These are phyloP conservation scores for Cepaea hortensis DNA, from an alignment of 2,888 invertebrate species.

Conservation along the genomic window DNA sequence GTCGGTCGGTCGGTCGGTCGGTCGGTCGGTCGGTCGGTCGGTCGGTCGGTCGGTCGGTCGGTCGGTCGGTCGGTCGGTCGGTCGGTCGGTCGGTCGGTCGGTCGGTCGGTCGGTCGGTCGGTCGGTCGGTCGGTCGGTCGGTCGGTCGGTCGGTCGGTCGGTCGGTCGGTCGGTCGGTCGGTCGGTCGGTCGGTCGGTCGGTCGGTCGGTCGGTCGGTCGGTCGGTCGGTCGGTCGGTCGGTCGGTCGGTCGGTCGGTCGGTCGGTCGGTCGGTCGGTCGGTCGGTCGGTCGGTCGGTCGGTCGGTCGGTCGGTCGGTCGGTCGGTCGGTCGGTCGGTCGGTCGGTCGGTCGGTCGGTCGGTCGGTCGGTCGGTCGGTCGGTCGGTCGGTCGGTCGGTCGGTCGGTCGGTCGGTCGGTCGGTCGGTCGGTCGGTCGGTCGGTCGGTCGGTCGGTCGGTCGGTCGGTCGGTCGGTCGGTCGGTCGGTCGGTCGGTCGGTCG, in stretches of 20 bases:
- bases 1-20: too few species aligned
- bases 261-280: too few species aligned
- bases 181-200: background rate
- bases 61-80: too few species aligned
- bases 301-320: too few species aligned
- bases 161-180: too few species aligned
- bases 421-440: background rate
- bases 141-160: too few species aligned
- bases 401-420: background rate
- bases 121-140: background rate
- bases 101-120: background rate
- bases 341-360: too few species aligned
- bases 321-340: background rate
- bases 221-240: background rate
- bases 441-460: background rate
- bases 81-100: too few species aligned
- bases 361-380: background rate
- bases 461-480: background rate
- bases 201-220: too few species aligned
- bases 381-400: background rate
- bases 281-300: background rate
- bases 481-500: background rate
- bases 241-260: too few species aligned
- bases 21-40: too few species aligned
- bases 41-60: too few species aligned